These are phyloP conservation scores for Oxytorus armatus DNA, from an alignment of 2,888 invertebrate species.

Conservation along the genomic window DNA sequence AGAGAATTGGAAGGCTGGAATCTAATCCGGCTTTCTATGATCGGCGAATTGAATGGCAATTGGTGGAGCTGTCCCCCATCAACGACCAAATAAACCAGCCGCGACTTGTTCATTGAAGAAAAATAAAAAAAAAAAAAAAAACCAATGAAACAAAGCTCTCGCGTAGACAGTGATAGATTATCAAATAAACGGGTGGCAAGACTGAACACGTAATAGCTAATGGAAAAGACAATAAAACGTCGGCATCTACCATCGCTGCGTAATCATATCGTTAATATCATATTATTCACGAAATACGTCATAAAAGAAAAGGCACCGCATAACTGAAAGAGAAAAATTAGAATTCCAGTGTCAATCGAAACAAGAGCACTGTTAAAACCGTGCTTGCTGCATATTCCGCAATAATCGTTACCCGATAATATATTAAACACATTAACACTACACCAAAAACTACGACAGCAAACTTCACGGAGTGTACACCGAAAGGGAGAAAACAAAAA, in stretches of 20 bases:
- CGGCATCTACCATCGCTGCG: conserved; percentile 52
- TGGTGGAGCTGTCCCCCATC: conserved; percentile 80
- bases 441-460: background rate
- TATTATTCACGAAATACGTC: background rate
- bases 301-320: background rate
- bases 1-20: conserved; percentile 82
- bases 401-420: too few species aligned
- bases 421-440: background rate
- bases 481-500: background rate
- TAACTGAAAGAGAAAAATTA: background rate
- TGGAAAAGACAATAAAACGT: conserved; percentile 63
- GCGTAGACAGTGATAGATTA: conserved; percentile 1
- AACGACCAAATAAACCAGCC: conserved; percentile 74
- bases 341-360: background rate
- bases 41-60: conserved; percentile 83
- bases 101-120: conserved; percentile 29
- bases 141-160: background rate
- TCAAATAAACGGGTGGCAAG: conserved; percentile 33
- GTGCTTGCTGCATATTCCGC: too few species aligned
- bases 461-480: too few species aligned
- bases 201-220: conserved; percentile 50
- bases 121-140: background rate
- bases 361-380: too few species aligned
- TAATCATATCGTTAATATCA: conserved; percentile 29
- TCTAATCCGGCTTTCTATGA: conserved; percentile 82